Evolutionary conservation across 2,113 vertebrate species (phyloP).

Genomic region (Calidris pugnax): DNA sequence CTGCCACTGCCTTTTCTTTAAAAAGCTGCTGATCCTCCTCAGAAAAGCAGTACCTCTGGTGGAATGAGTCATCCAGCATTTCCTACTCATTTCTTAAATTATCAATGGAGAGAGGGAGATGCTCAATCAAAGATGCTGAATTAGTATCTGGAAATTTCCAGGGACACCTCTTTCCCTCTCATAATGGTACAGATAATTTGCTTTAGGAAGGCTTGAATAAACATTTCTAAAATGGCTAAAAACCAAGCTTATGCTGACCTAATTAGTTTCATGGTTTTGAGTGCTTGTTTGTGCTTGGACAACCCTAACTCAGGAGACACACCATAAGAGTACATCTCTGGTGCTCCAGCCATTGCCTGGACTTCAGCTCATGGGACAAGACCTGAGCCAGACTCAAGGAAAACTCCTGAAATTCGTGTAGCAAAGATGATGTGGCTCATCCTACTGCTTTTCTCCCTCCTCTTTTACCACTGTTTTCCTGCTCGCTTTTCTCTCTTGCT

Average conservation of each 20-base stretch:
- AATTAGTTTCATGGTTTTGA: background rate
- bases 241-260: background rate
- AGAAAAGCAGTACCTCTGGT: constrained; percentile 41
- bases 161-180: background rate
- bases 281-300: background rate
- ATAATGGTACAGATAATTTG: background rate
- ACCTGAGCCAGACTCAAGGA: background rate
- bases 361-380: background rate
- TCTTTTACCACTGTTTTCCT: background rate
- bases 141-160: background rate
- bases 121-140: background rate
- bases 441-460: background rate
- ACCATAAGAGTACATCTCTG: rapidly evolving
- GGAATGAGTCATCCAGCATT: constrained; percentile 42
- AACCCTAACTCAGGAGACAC: background rate
- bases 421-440: background rate
- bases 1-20: constrained; percentile 11
- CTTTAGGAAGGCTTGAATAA: background rate
- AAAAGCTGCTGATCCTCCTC: constrained; percentile 32
- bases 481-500: background rate
- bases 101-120: constrained; percentile 11
- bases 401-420: background rate
- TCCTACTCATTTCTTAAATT: constrained; percentile 52
- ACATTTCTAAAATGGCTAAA: background rate
- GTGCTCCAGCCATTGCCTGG: background rate